Conservation (phyloP, 2,888 invertebrate genomes). For the Drosophila anceps region DNA sequence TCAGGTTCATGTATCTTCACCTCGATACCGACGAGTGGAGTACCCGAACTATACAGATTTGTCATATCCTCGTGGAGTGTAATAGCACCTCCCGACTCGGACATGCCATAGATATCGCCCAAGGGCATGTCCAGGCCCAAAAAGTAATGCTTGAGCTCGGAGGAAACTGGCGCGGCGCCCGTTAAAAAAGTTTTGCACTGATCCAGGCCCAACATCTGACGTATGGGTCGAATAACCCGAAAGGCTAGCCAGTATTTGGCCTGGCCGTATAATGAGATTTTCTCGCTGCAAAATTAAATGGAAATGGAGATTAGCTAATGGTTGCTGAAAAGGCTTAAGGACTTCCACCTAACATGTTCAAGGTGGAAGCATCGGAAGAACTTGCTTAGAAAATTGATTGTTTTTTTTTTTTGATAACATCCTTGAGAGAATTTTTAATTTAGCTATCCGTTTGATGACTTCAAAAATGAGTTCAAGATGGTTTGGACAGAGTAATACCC, state of each 20-base stretch:
- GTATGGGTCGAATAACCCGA: slow-evolving; percentile 91
- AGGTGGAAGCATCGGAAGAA: not conserved
- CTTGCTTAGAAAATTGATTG: not conserved
- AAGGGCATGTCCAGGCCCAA: slow-evolving; percentile 93
- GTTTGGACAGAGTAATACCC: not conserved
- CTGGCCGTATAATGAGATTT: slow-evolving; percentile 41
- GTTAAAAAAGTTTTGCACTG: slow-evolving; percentile 89
- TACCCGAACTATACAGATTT: slow-evolving; percentile 90
- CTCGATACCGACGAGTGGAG: slow-evolving; percentile 88
- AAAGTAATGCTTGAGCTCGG: slow-evolving; percentile 93
- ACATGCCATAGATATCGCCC: slow-evolving; percentile 95
- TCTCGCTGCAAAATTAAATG: slow-evolving; percentile 27
- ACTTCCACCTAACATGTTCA: no score
- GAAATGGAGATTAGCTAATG: not conserved
- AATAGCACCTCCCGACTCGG: slow-evolving; percentile 93
- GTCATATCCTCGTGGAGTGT: slow-evolving; percentile 80
- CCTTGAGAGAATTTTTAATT: not conserved
- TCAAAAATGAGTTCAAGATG: not conserved
- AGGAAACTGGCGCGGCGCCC: slow-evolving; percentile 93
- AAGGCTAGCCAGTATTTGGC: slow-evolving; percentile 82
- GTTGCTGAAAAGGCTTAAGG: not conserved
- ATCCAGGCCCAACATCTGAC: slow-evolving; percentile 91
- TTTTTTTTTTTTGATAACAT: no score
- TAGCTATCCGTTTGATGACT: not conserved
- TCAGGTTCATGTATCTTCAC: slow-evolving; percentile 89